phyloP scores from a whole-genome alignment of 1,140 invertebrate genomes.

The Periplaneta americana region DNA sequence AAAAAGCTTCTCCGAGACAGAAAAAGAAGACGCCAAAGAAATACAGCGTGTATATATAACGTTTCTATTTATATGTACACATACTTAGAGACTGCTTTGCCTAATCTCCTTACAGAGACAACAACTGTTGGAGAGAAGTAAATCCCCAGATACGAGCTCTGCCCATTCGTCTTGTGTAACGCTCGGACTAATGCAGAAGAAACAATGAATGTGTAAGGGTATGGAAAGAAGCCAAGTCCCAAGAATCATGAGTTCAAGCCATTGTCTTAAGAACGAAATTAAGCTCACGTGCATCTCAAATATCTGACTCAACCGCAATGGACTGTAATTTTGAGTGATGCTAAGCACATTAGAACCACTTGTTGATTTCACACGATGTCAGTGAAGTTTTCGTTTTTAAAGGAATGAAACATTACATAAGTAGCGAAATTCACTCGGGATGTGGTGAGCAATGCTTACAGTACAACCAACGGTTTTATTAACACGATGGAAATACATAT shows the following conservation, averaged over 20 bases:
- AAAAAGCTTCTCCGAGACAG: background rate
- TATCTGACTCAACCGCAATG: too few relatives aligned
- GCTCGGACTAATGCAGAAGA: background rate
- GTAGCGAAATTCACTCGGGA: too few relatives aligned
- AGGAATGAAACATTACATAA: too few relatives aligned
- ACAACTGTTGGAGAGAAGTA: background rate
- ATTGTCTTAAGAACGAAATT: background rate
- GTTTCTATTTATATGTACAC: background rate
- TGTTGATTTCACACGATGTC: too few relatives aligned
- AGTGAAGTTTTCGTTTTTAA: too few relatives aligned
- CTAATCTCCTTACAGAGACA: background rate
- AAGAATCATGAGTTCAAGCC: background rate
- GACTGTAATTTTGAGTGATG: too few relatives aligned
- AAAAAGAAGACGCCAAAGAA: background rate
- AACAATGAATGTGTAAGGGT: background rate
- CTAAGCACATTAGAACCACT: too few relatives aligned
- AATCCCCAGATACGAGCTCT: background rate
- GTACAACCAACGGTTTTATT: too few relatives aligned
- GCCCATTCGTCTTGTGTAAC: background rate
- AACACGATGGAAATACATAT: too few relatives aligned
- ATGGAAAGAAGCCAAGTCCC: background rate
- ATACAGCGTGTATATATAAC: background rate
- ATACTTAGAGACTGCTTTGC: background rate
- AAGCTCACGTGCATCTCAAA: background rate
- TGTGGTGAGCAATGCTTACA: too few relatives aligned